Conservation (phyloP, 2,888 invertebrate species). For the Drosophila paranaensis region DNA sequence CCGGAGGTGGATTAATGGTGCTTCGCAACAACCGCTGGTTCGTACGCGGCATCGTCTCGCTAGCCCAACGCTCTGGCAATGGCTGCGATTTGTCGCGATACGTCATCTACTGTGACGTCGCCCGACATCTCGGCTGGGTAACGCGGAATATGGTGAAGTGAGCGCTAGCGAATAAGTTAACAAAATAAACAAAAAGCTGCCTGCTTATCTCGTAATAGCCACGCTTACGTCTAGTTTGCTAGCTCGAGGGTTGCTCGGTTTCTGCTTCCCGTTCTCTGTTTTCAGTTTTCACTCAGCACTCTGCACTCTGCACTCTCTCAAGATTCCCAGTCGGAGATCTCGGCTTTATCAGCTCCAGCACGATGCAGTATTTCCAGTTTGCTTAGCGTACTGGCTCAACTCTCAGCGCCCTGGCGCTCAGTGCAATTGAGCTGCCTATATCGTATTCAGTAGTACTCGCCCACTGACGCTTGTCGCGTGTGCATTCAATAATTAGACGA, state of each 20-base stretch:
- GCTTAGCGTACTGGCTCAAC: constrained; percentile 31
- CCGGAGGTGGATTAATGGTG: constrained; percentile 87
- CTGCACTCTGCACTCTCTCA: background rate
- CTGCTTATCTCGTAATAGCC: constrained; percentile 29
- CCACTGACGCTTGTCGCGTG: constrained; percentile 36
- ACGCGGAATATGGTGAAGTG: constrained; percentile 77
- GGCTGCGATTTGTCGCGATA: constrained; percentile 87
- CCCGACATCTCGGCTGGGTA: constrained; percentile 86
- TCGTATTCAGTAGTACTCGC: constrained; percentile 35
- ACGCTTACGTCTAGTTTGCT: constrained; percentile 10
- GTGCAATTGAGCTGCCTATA: constrained; percentile 1
- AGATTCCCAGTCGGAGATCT: constrained; percentile 9
- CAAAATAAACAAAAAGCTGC: constrained; percentile 38
- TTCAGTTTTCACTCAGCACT: constrained; percentile 25
- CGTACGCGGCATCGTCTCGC: constrained; percentile 85
- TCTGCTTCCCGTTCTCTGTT: background rate
- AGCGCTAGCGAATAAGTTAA: constrained; percentile 8
- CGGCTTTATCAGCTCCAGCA: constrained; percentile 19
- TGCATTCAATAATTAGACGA: constrained; percentile 26
- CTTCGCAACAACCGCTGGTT: constrained; percentile 82
- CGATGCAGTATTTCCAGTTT: constrained; percentile 71
- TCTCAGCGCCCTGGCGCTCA: background rate
- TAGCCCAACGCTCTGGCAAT: constrained; percentile 77
- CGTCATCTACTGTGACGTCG: constrained; percentile 88
- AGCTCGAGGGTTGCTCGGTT: background rate